phyloP scores from a whole-genome alignment of 2,888 invertebrate genomes.

The Frankliniella intonsa region DNA sequence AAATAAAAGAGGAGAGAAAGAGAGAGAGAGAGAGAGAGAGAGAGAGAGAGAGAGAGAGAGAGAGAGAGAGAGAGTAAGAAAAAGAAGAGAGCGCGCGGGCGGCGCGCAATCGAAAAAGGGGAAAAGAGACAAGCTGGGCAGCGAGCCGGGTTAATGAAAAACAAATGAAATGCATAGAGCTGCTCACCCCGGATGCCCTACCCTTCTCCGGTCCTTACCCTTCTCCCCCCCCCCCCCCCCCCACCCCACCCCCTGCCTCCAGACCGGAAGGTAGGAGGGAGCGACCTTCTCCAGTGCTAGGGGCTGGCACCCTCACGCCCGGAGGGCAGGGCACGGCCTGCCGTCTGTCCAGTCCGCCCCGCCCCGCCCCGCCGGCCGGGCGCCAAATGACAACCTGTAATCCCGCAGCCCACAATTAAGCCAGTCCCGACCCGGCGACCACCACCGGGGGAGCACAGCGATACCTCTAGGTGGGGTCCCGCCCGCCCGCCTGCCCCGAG shows the following conservation, averaged over 20 bases:
- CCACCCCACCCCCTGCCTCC: too few species aligned
- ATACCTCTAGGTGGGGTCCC: too few species aligned
- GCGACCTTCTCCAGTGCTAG: not conserved
- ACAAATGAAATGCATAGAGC: constrained; percentile 23
- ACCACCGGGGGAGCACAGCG: too few species aligned
- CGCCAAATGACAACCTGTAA: constrained; percentile 10
- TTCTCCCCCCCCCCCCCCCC: too few species aligned
- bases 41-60: too few species aligned
- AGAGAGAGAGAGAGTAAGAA: not conserved
- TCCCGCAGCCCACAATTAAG: not conserved
- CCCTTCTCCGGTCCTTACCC: not conserved
- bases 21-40: too few species aligned
- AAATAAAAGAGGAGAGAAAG: too few species aligned
- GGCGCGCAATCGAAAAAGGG: not conserved
- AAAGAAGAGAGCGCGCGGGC: not conserved
- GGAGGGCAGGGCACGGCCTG: too few species aligned
- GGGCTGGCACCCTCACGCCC: not conserved
- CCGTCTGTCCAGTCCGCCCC: not conserved
- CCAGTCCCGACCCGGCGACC: too few species aligned
- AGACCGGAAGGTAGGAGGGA: not conserved
- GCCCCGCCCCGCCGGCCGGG: not conserved
- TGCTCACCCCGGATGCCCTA: not conserved
- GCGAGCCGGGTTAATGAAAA: constrained; percentile 10
- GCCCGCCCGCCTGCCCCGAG: too few species aligned
- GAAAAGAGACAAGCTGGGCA: not conserved